These are phyloP conservation scores for Drosophila varians DNA, from an alignment of 1,140 invertebrate genomes.

Conservation along the genomic window DNA sequence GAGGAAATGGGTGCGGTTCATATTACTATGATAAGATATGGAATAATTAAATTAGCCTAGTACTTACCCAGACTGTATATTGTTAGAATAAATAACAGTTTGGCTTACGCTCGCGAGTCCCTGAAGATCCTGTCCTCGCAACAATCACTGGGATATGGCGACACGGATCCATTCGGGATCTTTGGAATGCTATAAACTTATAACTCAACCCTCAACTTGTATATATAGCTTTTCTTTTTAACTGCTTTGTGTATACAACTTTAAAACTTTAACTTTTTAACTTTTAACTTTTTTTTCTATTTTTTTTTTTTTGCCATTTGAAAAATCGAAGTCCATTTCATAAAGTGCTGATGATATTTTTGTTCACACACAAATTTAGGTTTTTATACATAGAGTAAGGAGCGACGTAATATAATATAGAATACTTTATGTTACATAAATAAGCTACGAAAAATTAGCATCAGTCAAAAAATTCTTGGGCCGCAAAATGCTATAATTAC, in stretches of 20 bases:
- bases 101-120: constrained; percentile 66
- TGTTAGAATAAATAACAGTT: constrained; percentile 23
- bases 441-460: constrained; percentile 68
- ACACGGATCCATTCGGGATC: constrained; percentile 33
- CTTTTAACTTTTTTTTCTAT: constrained; percentile 25
- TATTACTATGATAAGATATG: constrained; percentile 28
- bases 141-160: constrained; percentile 46
- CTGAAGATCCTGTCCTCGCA: constrained; percentile 41
- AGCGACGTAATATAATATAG: constrained; percentile 74
- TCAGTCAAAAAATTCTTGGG: constrained; percentile 80
- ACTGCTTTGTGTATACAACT: constrained; percentile 69
- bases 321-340: constrained; percentile 84
- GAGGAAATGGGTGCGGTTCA: constrained; percentile 22
- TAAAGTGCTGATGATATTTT: constrained; percentile 83
- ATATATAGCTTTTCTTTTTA: constrained; percentile 70
- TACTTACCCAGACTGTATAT: constrained; percentile 67
- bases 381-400: constrained; percentile 74
- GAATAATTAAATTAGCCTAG: constrained; percentile 69
- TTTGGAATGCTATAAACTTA: constrained; percentile 76
- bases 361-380: constrained; percentile 83
- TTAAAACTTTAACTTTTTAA: constrained; percentile 45
- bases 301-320: constrained; percentile 48
- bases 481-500: constrained; percentile 61
- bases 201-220: constrained; percentile 81
- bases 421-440: constrained; percentile 68